These are phyloP conservation scores for Dufourea novaeangliae DNA, from an alignment of 1,140 invertebrate species.

Conservation along the genomic window DNA sequence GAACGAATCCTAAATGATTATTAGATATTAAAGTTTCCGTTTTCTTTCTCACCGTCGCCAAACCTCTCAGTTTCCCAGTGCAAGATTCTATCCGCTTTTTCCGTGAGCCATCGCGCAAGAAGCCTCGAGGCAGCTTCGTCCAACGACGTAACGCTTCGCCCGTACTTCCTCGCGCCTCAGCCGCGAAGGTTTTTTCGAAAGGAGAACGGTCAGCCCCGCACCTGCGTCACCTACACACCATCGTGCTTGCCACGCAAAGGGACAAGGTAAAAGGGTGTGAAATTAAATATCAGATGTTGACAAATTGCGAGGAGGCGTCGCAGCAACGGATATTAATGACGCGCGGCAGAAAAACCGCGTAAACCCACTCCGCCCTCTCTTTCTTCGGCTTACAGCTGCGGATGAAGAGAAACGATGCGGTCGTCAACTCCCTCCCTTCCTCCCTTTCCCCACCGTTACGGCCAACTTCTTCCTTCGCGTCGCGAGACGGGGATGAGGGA, in stretches of 20 bases:
- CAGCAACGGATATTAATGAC: constrained; percentile 82
- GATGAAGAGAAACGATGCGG: constrained; percentile 81
- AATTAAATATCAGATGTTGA: constrained; percentile 83
- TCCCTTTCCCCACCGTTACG: constrained; percentile 6
- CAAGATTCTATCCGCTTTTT: neutral
- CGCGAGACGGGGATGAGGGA: neutral
- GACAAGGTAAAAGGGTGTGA: constrained; percentile 74
- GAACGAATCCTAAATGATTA: too few relatives aligned
- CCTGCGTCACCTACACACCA: constrained; percentile 60
- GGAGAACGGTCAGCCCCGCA: constrained; percentile 54
- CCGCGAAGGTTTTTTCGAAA: constrained; percentile 20
- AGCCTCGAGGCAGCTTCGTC: neutral
- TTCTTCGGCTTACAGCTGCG: constrained; percentile 74
- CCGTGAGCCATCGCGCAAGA: neutral
- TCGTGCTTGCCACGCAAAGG: constrained; percentile 25
- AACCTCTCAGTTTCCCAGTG: neutral
- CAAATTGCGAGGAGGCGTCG: constrained; percentile 81
- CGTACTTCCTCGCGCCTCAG: neutral
- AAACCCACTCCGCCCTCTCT: constrained; percentile 73
- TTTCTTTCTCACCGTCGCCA: neutral
- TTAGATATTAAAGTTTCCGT: too few relatives aligned
- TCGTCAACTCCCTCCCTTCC: constrained; percentile 55
- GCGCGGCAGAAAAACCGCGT: constrained; percentile 77
- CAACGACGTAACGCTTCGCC: neutral
- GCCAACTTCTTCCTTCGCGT: constrained; percentile 58